Conservation (phyloP, 2,797 vertebrate genomes). For the Enteromius anoplus region DNA sequence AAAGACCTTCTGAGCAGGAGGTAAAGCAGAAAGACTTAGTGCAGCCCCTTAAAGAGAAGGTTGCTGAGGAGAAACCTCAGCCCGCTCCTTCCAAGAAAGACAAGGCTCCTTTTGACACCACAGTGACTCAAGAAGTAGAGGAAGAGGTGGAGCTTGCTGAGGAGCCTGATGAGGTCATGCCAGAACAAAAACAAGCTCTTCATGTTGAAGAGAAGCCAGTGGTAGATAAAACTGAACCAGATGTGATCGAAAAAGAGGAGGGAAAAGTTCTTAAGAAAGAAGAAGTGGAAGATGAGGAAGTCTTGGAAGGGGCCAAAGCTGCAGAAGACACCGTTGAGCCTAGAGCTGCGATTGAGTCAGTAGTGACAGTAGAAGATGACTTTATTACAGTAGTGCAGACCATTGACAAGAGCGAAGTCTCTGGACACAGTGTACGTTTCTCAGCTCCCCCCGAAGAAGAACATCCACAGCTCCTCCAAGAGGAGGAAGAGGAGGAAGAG, state of each 20-base stretch:
- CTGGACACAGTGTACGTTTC: slow-evolving; percentile 92
- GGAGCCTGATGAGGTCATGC: slow-evolving; percentile 64
- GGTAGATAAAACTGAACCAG: slow-evolving; percentile 49
- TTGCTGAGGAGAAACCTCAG: slow-evolving; percentile 20
- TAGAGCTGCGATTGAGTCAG: slow-evolving; percentile 89
- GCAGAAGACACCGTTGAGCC: slow-evolving; percentile 74
- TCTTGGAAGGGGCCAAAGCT: slow-evolving; percentile 67
- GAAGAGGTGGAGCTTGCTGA: slow-evolving; percentile 58
- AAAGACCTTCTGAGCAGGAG: slow-evolving; percentile 58
- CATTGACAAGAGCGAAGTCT: slow-evolving; percentile 89
- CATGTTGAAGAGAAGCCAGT: slow-evolving; percentile 22
- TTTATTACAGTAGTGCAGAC: slow-evolving; percentile 98
- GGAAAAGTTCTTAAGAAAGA: slow-evolving; percentile 62
- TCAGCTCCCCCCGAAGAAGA: slow-evolving; percentile 82
- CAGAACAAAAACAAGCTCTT: slow-evolving; percentile 31
- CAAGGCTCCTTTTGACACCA: slow-evolving; percentile 55
- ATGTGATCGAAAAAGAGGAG: slow-evolving; percentile 54
- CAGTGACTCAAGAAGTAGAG: slow-evolving; percentile 29
- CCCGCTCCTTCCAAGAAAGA: slow-evolving; percentile 32
- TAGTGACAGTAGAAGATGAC: slow-evolving; percentile 96
- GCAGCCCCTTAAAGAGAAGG: slow-evolving; percentile 35
- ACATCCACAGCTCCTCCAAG: slow-evolving; percentile 70
- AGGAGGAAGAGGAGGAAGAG: slow-evolving; percentile 74
- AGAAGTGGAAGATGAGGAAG: slow-evolving; percentile 66
- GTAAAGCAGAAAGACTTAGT: slow-evolving; percentile 40